phyloP scores from a whole-genome alignment of 2,113 vertebrate species.

The Athene cunicularia region DNA sequence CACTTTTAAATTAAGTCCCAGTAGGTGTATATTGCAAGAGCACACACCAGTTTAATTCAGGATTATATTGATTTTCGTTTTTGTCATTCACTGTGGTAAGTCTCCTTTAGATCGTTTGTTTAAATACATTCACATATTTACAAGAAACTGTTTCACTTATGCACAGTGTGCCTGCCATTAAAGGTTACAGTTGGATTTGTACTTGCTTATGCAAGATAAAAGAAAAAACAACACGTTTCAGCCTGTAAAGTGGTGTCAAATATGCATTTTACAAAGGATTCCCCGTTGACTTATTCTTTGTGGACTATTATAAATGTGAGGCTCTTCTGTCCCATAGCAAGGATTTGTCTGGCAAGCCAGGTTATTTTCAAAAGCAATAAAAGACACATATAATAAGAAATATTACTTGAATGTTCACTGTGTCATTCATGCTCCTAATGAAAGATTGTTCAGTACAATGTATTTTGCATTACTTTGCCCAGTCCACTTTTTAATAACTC shows the following conservation, averaged over 20 bases:
- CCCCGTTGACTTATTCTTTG: background rate
- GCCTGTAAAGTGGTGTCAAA: background rate
- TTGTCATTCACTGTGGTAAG: background rate
- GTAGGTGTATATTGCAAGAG: background rate
- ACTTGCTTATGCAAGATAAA: background rate
- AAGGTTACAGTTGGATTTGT: background rate
- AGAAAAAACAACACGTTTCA: background rate
- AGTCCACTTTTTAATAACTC: background rate
- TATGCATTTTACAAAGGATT: background rate
- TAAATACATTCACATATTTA: background rate
- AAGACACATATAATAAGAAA: background rate
- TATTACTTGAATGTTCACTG: background rate
- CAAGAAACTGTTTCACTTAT: background rate
- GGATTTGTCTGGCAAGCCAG: background rate
- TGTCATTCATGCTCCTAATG: background rate
- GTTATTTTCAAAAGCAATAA: background rate
- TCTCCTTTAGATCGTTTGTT: background rate
- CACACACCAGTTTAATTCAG: background rate
- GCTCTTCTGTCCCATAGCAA: background rate
- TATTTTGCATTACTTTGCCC: background rate
- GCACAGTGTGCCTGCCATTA: background rate
- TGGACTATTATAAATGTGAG: background rate
- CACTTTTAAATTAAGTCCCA: background rate
- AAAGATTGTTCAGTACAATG: background rate
- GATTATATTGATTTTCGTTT: background rate